Evolutionary conservation across 2,888 invertebrate genomes (phyloP).

Genomic region (Panopea generosa): DNA sequence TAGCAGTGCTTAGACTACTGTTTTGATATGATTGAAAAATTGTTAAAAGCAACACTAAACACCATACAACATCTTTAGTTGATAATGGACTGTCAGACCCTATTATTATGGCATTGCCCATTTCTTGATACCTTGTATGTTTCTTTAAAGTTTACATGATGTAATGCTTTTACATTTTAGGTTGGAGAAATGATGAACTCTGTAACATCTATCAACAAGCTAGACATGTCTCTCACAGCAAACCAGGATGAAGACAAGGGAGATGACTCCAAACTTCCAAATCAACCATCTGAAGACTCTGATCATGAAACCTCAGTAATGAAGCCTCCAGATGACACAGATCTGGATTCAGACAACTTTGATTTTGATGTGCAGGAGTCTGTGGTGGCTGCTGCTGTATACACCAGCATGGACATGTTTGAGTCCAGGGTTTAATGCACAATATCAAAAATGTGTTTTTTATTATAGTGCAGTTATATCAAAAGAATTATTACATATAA

Average conservation of each 20-base stretch:
- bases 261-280: conserved; percentile 1
- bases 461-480: too few species aligned
- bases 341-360: conserved; percentile 44
- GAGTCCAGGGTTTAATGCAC: not conserved
- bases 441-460: conserved; percentile 14
- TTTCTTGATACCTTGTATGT: too few species aligned
- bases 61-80: too few species aligned
- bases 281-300: conserved; percentile 47
- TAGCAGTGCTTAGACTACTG: too few species aligned
- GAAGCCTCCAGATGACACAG: conserved; percentile 43
- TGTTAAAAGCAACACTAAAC: too few species aligned
- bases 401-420: not conserved
- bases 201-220: conserved; percentile 68
- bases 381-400: not conserved
- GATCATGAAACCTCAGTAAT: conserved; percentile 41
- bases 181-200: conserved; percentile 72
- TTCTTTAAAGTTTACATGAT: too few species aligned
- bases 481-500: too few species aligned
- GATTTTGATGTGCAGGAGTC: conserved; percentile 4
- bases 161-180: conserved; percentile 66
- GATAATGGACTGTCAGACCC: too few species aligned
- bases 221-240: conserved; percentile 48
- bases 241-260: conserved; percentile 20
- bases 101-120: too few species aligned
- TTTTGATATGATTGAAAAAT: too few species aligned